Percentiles rank a stretch among this genome's conserved stretches.
These are phyloP conservation scores for Eupithecia vulgata DNA, from an alignment of 2,888 invertebrate genomes.

Conservation along the genomic window DNA sequence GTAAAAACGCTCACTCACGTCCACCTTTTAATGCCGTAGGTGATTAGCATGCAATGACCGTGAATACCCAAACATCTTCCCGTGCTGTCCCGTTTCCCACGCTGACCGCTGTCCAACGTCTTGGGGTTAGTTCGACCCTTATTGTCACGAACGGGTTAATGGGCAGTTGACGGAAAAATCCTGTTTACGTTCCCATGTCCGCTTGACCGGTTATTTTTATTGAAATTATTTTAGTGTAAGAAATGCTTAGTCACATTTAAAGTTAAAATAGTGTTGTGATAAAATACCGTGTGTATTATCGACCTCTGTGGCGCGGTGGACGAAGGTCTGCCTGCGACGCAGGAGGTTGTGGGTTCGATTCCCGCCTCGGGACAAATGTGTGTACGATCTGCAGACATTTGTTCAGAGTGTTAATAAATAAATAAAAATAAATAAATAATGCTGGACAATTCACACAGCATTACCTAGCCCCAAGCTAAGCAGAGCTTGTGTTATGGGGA, in stretches of 20 bases:
- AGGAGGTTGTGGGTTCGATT: too few species aligned
- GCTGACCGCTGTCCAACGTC: constrained; percentile 45
- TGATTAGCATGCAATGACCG: constrained; percentile 37
- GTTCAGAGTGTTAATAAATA: too few species aligned
- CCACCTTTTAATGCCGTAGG: background rate
- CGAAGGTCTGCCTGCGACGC: too few species aligned
- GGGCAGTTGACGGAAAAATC: constrained; percentile 43
- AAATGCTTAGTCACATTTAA: background rate
- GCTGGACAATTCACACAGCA: too few species aligned
- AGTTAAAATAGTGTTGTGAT: background rate
- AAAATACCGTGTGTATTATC: background rate
- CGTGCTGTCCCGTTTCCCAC: constrained; percentile 41
- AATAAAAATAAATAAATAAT: too few species aligned
- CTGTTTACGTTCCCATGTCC: constrained; percentile 45
- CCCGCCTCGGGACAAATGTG: too few species aligned
- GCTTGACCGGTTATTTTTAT: constrained; percentile 6
- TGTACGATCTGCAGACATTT: too few species aligned
- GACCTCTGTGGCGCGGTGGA: too few species aligned
- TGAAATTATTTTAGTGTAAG: background rate
- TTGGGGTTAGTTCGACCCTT: constrained; percentile 43
- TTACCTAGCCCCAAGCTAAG: too few species aligned
- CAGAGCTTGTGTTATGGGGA: too few species aligned
- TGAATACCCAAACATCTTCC: constrained; percentile 26
- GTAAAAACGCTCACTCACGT: background rate
- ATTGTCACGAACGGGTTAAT: constrained; percentile 41